Evolutionary conservation across 2,888 invertebrate genomes (phyloP), one percentile per base, ranked within the genome.

Genomic region (Drosophila greeni): DNA sequence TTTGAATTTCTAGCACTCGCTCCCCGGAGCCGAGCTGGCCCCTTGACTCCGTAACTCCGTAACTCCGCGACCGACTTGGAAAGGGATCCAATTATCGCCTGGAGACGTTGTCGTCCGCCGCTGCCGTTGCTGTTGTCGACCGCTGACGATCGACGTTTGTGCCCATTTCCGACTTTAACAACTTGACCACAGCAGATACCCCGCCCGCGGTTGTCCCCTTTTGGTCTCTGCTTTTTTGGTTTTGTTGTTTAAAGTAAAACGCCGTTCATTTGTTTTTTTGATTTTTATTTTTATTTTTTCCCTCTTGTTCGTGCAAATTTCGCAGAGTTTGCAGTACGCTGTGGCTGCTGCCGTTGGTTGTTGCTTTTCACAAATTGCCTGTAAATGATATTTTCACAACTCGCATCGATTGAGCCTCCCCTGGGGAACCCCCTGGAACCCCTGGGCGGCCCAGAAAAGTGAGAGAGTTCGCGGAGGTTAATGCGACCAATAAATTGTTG

Each of bases 341-440:
- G 36, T 54, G 64, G 65, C 47, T 48, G 55, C 54, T 54, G 55
- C 55, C 12, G 55, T 54, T 56, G 55, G 55, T 55, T 56, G 55
- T 34, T 55, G 55, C 55, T 56, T 71, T 76, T 76, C 73, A 82
- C 85, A 85, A 85, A 85, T 85, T 86, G 81, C 67, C 75, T 75
- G 84, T 86, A 86, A 85, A 85, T 86, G 85, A 86, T 85, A 84
- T 86, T 86, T 86, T 83, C 74, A 80, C 81, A 86, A 82, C 84
- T 85, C 82, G 86, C 85, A 85, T 85, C 86, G 82, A 83, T 84
- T 75, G 85, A 20, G 45, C 49, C 36, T 42, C 40, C 34, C 48
- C 40, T 18, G 53, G 26, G 16, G 34, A 36, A 39, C 20, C 36
- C 42, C 54, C 26, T 9, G 14, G 18, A 31, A 47, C 23, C 48